Evolutionary conservation across 37 sponge, comb jelly and placozoan species (phyloP).

Genomic region (Aphrocallistes beatrix): DNA sequence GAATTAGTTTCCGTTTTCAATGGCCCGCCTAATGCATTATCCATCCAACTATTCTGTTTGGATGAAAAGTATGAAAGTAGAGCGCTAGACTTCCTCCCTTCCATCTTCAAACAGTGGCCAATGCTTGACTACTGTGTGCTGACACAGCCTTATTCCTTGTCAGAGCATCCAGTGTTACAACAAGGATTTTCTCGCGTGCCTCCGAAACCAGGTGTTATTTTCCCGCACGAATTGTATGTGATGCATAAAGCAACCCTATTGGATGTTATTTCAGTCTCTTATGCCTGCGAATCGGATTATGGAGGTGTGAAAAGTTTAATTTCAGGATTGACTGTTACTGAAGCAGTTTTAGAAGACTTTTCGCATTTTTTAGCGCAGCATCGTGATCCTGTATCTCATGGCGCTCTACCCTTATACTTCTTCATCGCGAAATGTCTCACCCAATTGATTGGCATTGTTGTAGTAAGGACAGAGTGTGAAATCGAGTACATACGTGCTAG

Average conservation of each 20-base stretch:
- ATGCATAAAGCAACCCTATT: not conserved
- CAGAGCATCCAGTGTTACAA: slow-evolving; percentile 73
- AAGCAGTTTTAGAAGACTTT: not conserved
- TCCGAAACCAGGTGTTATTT: not conserved
- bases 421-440: slow-evolving; percentile 57
- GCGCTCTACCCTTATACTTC: slow-evolving; percentile 56
- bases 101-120: slow-evolving; percentile 71
- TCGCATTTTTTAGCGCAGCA: not conserved
- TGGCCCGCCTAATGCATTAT: slow-evolving; percentile 50
- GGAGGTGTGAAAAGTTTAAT: not conserved
- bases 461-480: slow-evolving; percentile 57
- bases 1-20: not conserved
- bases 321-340: slow-evolving; percentile 1
- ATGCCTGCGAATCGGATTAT: not conserved
- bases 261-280: not conserved
- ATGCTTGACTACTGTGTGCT: slow-evolving; percentile 75
- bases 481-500: slow-evolving; percentile 72
- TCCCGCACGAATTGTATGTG: not conserved
- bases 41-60: slow-evolving; percentile 79
- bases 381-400: slow-evolving; percentile 25
- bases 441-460: slow-evolving; percentile 78
- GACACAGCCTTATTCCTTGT: slow-evolving; percentile 58
- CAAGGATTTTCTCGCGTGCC: not conserved
- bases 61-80: slow-evolving; percentile 89
- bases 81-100: slow-evolving; percentile 68